phyloP scores from a whole-genome alignment of 2,797 vertebrate genomes.

The Anisognathus igniventris region DNA sequence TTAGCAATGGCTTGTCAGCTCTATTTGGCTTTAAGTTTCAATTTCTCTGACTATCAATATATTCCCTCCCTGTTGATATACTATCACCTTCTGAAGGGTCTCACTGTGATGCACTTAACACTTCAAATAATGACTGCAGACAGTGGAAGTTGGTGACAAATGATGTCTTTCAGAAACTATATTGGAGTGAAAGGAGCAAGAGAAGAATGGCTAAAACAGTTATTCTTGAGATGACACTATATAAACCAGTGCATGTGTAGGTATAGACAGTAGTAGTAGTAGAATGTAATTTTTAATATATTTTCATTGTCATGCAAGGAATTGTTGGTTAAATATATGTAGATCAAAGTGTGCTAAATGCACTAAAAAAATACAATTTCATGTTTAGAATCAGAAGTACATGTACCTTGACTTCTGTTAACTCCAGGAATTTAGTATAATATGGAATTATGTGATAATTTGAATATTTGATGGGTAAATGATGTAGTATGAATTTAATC shows the following conservation, averaged over 20 bases:
- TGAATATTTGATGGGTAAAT: not conserved
- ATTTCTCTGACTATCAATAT: not conserved
- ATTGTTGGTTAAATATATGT: not conserved
- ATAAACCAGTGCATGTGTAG: not conserved
- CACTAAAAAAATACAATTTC: not conserved
- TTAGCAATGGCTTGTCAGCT: not conserved
- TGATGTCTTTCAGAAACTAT: not conserved
- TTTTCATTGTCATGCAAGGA: not conserved
- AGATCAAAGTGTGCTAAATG: not conserved
- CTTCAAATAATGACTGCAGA: not conserved
- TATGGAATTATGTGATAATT: not conserved
- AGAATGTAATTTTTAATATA: not conserved
- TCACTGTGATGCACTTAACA: not conserved
- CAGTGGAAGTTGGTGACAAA: not conserved
- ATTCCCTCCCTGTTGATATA: not conserved
- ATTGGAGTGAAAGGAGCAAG: not conserved
- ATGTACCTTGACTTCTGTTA: not conserved
- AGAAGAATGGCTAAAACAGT: not conserved
- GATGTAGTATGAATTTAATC: constrained; percentile 25
- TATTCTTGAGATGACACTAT: not conserved
- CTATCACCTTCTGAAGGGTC: not conserved
- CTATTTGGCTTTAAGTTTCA: not conserved
- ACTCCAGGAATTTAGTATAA: not conserved
- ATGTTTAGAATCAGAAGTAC: not conserved
- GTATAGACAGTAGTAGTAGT: not conserved